These are phyloP conservation scores for Eucriotettix oculatus DNA, from an alignment of 2,888 invertebrate genomes.

Conservation along the genomic window DNA sequence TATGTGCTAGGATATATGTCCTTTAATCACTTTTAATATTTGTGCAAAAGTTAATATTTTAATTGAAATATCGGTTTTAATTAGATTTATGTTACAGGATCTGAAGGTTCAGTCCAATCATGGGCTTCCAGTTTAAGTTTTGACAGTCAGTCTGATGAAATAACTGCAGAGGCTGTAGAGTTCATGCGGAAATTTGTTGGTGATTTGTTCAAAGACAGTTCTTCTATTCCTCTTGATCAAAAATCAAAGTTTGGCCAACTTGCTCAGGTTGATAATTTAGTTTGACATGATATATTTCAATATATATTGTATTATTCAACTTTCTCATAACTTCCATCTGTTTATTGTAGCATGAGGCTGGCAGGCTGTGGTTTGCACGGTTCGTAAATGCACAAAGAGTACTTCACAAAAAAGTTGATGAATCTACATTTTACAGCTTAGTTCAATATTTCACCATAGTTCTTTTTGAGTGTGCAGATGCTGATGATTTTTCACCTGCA, in stretches of 20 bases:
- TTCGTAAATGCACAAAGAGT: conserved; percentile 47
- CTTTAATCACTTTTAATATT: too few species aligned
- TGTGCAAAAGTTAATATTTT: too few species aligned
- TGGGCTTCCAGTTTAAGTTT: conserved; percentile 44
- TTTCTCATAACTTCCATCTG: background rate
- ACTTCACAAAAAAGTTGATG: conserved; percentile 40
- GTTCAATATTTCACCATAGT: conserved; percentile 54
- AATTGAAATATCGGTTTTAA: too few species aligned
- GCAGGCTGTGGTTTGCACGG: conserved; percentile 50
- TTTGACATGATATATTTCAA: too few species aligned
- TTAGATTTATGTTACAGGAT: conserved; percentile 24
- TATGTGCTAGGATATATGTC: too few species aligned
- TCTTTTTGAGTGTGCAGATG: conserved; percentile 52
- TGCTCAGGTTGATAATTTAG: conserved; percentile 6
- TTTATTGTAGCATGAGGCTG: conserved; percentile 33
- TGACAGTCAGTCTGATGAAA: conserved; percentile 40
- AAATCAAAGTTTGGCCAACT: conserved; percentile 51
- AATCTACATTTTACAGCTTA: conserved; percentile 48
- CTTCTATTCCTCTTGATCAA: conserved; percentile 38
- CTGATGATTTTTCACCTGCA: conserved; percentile 53
- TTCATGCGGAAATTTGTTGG: conserved; percentile 52
- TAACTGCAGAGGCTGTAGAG: conserved; percentile 33
- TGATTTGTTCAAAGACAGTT: conserved; percentile 39
- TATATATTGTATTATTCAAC: too few species aligned
- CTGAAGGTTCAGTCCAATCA: conserved; percentile 43